These are phyloP conservation scores for Phylloscopus whistleri DNA, from an alignment of 2,113 vertebrate species.

Conservation along the genomic window DNA sequence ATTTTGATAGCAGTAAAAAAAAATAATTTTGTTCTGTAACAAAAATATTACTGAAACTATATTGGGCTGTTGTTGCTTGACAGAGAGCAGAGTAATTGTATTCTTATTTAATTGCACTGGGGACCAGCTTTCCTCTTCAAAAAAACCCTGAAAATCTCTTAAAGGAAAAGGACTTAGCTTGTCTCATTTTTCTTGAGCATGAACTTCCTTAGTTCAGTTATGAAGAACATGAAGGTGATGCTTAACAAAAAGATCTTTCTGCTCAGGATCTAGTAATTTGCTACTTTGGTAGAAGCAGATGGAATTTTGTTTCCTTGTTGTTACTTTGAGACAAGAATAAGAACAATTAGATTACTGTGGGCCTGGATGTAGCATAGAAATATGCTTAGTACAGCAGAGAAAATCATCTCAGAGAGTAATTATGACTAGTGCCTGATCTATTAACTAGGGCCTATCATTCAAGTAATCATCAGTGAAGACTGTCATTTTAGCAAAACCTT, in stretches of 20 bases:
- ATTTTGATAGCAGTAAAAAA: conserved; percentile 12
- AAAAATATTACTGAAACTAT: not conserved
- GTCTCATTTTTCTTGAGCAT: not conserved
- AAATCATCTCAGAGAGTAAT: not conserved
- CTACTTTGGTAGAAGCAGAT: not conserved
- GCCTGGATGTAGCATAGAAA: not conserved
- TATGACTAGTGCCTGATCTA: not conserved
- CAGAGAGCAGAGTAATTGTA: not conserved
- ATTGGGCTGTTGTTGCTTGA: not conserved
- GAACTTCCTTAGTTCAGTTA: not conserved
- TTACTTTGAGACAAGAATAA: not conserved
- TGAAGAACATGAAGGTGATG: not conserved
- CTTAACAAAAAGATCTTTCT: not conserved
- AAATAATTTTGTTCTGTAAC: not conserved
- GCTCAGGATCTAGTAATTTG: not conserved
- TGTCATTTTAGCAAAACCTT: not conserved
- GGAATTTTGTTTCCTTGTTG: conserved; percentile 6
- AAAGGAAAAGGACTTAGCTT: not conserved
- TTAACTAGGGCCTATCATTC: conserved; percentile 18
- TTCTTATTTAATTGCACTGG: not conserved
- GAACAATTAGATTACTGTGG: not conserved
- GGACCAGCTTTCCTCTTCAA: not conserved
- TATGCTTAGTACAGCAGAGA: not conserved
- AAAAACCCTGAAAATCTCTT: not conserved
- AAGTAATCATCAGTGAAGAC: not conserved